Percentiles rank a stretch among this genome's conserved stretches.
Conservation (phyloP, 2,888 invertebrate genomes). For the Apotomis betuletana region DNA sequence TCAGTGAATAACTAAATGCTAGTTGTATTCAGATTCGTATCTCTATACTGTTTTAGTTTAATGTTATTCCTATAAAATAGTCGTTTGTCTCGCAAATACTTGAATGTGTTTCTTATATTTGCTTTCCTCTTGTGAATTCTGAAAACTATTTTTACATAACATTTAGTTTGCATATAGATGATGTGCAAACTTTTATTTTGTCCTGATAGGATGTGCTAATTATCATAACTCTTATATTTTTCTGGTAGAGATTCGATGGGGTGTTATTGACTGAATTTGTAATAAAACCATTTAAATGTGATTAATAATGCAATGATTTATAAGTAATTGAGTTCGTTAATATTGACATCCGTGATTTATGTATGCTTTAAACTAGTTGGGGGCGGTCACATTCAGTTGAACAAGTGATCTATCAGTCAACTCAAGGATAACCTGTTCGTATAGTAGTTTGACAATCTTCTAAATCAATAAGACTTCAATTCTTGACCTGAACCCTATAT, state of each 20-base stretch:
- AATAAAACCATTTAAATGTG: no score
- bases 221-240: no score
- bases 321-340: neutral
- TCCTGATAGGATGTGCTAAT: no score
- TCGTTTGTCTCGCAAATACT: neutral
- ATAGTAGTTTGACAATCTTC: constrained; percentile 4
- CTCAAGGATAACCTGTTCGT: constrained; percentile 16
- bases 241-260: no score
- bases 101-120: neutral
- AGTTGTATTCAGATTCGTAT: constrained; percentile 1
- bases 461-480: constrained; percentile 6
- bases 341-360: constrained; percentile 10
- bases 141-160: neutral
- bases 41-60: neutral
- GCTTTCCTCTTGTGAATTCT: neutral
- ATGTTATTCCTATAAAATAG: neutral
- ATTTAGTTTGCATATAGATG: no score
- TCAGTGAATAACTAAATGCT: neutral
- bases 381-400: neutral
- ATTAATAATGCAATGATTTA: neutral
- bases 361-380: neutral
- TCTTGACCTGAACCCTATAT: neutral
- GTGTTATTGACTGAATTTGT: no score
- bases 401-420: constrained; percentile 12
- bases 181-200: no score